A percentile compares a stretch with the other conserved stretches of the same genome.
These are phyloP conservation scores for Tuberolachnus salignus DNA, from an alignment of 2,888 invertebrate genomes.

Conservation along the genomic window DNA sequence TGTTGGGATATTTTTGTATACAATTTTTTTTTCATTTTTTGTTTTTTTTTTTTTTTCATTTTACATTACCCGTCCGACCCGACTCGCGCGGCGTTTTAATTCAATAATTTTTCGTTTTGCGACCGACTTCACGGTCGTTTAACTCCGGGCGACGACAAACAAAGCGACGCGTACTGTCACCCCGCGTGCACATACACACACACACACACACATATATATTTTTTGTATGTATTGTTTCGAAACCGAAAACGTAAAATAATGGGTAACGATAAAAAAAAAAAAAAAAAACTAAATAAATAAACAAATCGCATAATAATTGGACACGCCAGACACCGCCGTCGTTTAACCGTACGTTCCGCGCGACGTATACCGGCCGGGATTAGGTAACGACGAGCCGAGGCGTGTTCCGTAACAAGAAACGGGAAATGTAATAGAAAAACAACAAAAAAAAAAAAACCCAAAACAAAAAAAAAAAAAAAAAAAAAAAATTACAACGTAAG, in stretches of 20 bases:
- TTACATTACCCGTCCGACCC: too few relatives aligned
- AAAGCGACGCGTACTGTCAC: conserved; percentile 23
- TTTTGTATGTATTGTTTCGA: background rate
- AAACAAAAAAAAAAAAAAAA: background rate
- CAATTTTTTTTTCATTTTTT: too few relatives aligned
- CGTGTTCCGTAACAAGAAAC: too few relatives aligned
- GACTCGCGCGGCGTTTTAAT: background rate
- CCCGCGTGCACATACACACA: background rate
- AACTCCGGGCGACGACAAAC: conserved; percentile 10
- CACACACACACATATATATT: too few relatives aligned
- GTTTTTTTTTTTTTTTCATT: background rate
- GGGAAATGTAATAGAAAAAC: too few relatives aligned
- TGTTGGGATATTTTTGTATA: too few relatives aligned
- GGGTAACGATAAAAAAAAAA: background rate
- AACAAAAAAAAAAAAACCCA: too few relatives aligned
- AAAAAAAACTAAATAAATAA: background rate
- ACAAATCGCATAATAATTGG: conserved; percentile 34
- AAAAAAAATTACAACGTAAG: background rate
- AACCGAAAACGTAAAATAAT: background rate
- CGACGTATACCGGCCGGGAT: background rate
- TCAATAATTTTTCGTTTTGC: conserved; percentile 11
- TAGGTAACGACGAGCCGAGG: conserved; percentile 8
- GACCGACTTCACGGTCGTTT: conserved; percentile 33
- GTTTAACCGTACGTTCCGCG: background rate
- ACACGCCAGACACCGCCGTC: conserved; percentile 12